A percentile compares a stretch with the other conserved stretches of the same genome.
Evolutionary conservation across 2,888 invertebrate genomes (phyloP).

Genomic region (Watsonalla binaria): DNA sequence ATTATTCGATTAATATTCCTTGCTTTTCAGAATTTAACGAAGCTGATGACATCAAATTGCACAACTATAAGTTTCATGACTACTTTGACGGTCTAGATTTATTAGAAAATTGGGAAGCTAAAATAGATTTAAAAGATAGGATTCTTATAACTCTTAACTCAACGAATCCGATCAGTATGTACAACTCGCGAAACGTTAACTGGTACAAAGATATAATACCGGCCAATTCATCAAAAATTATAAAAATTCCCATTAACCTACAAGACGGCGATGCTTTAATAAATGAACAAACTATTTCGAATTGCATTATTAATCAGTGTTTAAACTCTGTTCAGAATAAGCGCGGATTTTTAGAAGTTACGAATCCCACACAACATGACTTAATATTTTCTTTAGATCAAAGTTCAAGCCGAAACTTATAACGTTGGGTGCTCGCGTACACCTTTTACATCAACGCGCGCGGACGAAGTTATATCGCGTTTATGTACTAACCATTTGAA

Average conservation of each 20-base stretch:
- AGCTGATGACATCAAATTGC: constrained; percentile 5
- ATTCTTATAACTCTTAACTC: constrained; percentile 4
- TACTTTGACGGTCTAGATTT: too few relatives aligned
- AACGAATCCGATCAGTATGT: too few relatives aligned
- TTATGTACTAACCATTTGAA: too few relatives aligned
- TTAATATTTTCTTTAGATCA: constrained; percentile 9
- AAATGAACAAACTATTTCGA: too few relatives aligned
- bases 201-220: background rate
- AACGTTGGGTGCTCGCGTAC: constrained; percentile 11
- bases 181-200: too few relatives aligned
- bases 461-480: constrained; percentile 15
- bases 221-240: constrained; percentile 1
- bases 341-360: constrained; percentile 16
- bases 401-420: constrained; percentile 3
- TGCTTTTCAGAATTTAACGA: too few relatives aligned
- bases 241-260: constrained; percentile 1
- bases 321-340: constrained; percentile 17
- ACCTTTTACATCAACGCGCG: constrained; percentile 6
- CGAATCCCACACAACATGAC: constrained; percentile 14
- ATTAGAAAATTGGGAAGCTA: too few relatives aligned
- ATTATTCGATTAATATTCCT: constrained; percentile 10
- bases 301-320: constrained; percentile 13
- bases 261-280: constrained; percentile 2
- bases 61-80: constrained; percentile 9
- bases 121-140: too few relatives aligned